Evolutionary conservation across 2,888 invertebrate genomes (phyloP).

Genomic region (Drosophila ustulata): DNA sequence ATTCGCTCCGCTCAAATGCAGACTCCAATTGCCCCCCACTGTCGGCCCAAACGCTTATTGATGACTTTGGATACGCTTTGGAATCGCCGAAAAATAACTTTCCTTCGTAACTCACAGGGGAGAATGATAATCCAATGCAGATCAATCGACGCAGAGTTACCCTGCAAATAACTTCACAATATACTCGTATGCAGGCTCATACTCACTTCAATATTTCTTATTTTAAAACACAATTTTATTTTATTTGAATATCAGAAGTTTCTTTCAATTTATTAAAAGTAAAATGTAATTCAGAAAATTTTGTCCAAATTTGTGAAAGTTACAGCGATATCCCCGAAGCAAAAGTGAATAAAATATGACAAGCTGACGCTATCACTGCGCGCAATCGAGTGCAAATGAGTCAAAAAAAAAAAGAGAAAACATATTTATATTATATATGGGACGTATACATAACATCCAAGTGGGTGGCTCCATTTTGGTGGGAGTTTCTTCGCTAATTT

Average conservation of each 20-base stretch:
- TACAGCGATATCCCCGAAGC: not conserved
- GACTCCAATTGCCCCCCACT: conserved; percentile 16
- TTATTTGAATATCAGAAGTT: not conserved
- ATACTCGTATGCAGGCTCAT: too few relatives aligned
- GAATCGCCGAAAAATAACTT: conserved; percentile 23
- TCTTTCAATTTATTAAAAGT: too few relatives aligned
- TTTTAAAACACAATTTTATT: not conserved
- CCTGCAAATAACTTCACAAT: not conserved
- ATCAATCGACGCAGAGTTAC: not conserved
- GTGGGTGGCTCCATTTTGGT: not conserved
- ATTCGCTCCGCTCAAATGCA: conserved; percentile 20
- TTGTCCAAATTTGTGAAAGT: not conserved
- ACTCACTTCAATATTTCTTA: not conserved
- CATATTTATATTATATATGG: not conserved
- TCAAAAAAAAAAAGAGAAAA: conserved; percentile 21
- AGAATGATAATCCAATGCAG: not conserved
- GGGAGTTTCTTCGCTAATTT: not conserved
- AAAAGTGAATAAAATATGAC: conserved; percentile 24
- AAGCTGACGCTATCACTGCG: conserved; percentile 44
- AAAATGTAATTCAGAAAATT: not conserved
- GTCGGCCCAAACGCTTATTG: conserved; percentile 53
- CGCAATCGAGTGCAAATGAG: conserved; percentile 63
- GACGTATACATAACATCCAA: not conserved
- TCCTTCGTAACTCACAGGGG: conserved; percentile 9
- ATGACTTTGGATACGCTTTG: conserved; percentile 39